These are phyloP conservation scores for Phenganax stokvisi DNA, from an alignment of 92 coral and sea anemone species.

Conservation along the genomic window DNA sequence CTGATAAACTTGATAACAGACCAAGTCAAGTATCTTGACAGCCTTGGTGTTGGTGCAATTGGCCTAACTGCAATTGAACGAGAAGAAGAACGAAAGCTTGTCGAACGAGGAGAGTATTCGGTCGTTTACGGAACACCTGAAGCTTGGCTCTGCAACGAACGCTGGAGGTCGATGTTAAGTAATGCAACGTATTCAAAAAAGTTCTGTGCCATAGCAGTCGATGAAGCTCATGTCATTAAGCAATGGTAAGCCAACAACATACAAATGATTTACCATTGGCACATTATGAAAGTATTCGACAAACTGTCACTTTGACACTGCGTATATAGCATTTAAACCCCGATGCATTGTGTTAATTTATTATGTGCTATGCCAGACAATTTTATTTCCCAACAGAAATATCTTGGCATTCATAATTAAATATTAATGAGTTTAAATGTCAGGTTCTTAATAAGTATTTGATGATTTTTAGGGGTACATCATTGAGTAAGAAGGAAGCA, in stretches of 20 bases:
- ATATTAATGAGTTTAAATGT: background rate
- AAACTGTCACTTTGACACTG: background rate
- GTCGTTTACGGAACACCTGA: background rate
- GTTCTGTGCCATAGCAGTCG: conserved; percentile 48
- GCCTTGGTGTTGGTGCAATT: background rate
- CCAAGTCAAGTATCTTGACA: background rate
- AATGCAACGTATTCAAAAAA: conserved; percentile 33
- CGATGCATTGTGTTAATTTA: too few relatives aligned
- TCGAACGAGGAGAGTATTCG: background rate
- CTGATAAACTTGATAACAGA: background rate
- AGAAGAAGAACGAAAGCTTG: background rate
- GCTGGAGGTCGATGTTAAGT: conserved; percentile 49
- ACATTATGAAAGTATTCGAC: too few relatives aligned
- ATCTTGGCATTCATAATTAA: too few relatives aligned
- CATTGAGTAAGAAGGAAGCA: conserved; percentile 39
- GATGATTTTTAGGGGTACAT: conserved; percentile 51
- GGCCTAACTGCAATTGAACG: background rate
- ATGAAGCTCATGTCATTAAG: conserved; percentile 52
- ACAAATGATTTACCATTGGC: too few relatives aligned
- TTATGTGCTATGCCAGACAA: too few relatives aligned
- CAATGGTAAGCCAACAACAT: conserved; percentile 48
- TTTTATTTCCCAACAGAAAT: too few relatives aligned
- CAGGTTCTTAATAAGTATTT: background rate
- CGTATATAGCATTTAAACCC: background rate
- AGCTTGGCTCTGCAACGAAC: conserved; percentile 32